Base-by-base conservation (phyloP, 2,888 invertebrate species). In the Galerucella calmariensis region DNA sequence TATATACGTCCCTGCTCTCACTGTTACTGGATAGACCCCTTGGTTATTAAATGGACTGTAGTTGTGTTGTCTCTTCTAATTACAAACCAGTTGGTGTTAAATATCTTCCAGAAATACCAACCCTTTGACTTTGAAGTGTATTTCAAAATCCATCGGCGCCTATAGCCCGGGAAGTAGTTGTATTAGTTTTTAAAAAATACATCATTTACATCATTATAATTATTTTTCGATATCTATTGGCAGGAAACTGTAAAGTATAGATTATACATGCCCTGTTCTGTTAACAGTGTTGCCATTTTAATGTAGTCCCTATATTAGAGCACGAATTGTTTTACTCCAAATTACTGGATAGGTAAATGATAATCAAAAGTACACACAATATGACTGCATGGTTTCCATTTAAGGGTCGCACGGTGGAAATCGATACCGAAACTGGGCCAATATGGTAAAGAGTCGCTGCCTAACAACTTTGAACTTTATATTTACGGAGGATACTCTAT, bases 381-480 rank as follows among this genome's bases (percentile, higher is more conserved):
- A 35, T 69, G 16, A 56, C 48, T 68, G 68, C 68, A 58, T 63
- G 51, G 63, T 53, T 71, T 71, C 46, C 71, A 24, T 65, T 56
- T 46, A 58, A 24, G 70, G 69, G 61, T 69, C 61, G 48, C 24
- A 61, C 16, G 48, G 35, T 11, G 44, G n/a, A 71, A 71, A 71
- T 71, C 71, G 46, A 71, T 71, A 66, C 20, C 46, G 24, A 71
- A 71, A 66, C 66, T 71, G 71, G 71, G 71, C 35, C 66, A 71
- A 71, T 41, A 59, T 66, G 66, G 66, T 48, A 58, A 65, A 71
- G 62, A 56, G 16, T 44, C 46, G 27, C 48, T n/a, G 41, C 48
- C 20, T 63, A 35, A 69, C 27, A 53, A 53, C 63, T 65, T 70
- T 51, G 56, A 67, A 67, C 67, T 67, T 27, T 20, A 59, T 5